These are phyloP conservation scores for Lordiphosa clarofinis DNA, from an alignment of 1,140 invertebrate species.

Conservation along the genomic window DNA sequence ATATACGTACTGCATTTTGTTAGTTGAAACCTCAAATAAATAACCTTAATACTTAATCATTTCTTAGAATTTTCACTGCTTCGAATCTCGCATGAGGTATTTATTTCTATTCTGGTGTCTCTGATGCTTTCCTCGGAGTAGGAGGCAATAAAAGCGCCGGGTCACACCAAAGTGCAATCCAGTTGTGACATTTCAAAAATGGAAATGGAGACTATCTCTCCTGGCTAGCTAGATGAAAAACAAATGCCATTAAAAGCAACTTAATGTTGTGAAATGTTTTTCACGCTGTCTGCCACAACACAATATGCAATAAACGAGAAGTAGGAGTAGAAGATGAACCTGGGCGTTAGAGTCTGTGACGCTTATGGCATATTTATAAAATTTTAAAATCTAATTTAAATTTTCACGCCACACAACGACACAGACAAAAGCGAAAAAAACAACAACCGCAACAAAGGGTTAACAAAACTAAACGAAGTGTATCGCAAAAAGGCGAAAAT, in stretches of 20 bases:
- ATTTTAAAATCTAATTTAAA: slow-evolving; percentile 76
- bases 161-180: slow-evolving; percentile 41
- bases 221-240: slow-evolving; percentile 57
- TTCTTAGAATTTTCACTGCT: too few relatives aligned
- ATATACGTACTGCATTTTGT: too few relatives aligned
- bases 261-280: slow-evolving; percentile 48
- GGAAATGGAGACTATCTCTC: slow-evolving; percentile 32
- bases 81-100: too few relatives aligned
- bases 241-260: slow-evolving; percentile 53
- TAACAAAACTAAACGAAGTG: slow-evolving; percentile 56
- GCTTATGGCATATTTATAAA: slow-evolving; percentile 67
- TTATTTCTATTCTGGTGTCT: too few relatives aligned
- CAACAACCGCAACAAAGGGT: slow-evolving; percentile 17
- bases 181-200: slow-evolving; percentile 17
- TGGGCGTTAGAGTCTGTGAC: slow-evolving; percentile 27
- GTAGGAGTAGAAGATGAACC: background rate
- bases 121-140: too few relatives aligned
- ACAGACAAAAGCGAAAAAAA: too few relatives aligned
- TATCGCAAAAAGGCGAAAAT: slow-evolving; percentile 37
- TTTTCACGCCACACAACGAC: slow-evolving; percentile 59
- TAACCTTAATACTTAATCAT: too few relatives aligned
- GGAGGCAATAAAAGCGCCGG: slow-evolving; percentile 31
- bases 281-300: slow-evolving; percentile 34
- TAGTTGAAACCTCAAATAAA: too few relatives aligned
- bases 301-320: slow-evolving; percentile 2